A percentile compares a stretch with the other conserved stretches of the same genome.
Evolutionary conservation across 2,888 invertebrate genomes (phyloP).

Genomic region (Synanthedon myopaeformis): DNA sequence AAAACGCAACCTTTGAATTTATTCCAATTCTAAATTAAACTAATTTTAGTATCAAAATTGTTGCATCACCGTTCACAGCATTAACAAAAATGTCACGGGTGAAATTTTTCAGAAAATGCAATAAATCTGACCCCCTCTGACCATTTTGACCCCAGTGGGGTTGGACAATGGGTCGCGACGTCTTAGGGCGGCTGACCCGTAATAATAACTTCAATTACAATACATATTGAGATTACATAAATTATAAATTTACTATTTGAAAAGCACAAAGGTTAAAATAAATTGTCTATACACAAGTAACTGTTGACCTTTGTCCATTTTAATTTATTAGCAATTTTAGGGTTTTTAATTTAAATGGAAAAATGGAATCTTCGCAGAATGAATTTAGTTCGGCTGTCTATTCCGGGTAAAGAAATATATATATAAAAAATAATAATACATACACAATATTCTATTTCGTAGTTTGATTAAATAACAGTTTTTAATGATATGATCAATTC

Average conservation of each 20-base stretch:
- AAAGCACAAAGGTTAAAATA: slow-evolving; percentile 11
- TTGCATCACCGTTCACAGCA: slow-evolving; percentile 10
- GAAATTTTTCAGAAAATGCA: slow-evolving; percentile 43
- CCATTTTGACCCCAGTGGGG: slow-evolving; percentile 54
- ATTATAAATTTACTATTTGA: slow-evolving; percentile 43
- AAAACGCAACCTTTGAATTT: too few relatives aligned
- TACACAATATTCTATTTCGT: too few relatives aligned
- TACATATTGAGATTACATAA: slow-evolving; percentile 59
- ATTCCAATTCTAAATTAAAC: background rate
- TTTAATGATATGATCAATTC: too few relatives aligned
- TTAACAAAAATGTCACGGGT: slow-evolving; percentile 38
- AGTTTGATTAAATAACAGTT: too few relatives aligned
- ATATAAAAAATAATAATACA: too few relatives aligned
- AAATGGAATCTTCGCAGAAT: background rate
- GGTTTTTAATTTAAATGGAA: too few relatives aligned
- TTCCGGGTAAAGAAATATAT: too few relatives aligned
- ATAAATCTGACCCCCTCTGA: slow-evolving; percentile 58
- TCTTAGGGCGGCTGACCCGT: slow-evolving; percentile 58
- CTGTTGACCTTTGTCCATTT: slow-evolving; percentile 2
- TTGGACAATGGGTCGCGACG: slow-evolving; percentile 36
- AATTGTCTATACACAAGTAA: slow-evolving; percentile 17
- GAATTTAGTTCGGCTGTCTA: too few relatives aligned
- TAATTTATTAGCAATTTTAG: background rate
- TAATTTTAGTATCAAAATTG: background rate
- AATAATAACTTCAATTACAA: slow-evolving; percentile 60